These are phyloP conservation scores for Zenarchopterus dispar DNA, from an alignment of 2,797 vertebrate species.

Conservation along the genomic window DNA sequence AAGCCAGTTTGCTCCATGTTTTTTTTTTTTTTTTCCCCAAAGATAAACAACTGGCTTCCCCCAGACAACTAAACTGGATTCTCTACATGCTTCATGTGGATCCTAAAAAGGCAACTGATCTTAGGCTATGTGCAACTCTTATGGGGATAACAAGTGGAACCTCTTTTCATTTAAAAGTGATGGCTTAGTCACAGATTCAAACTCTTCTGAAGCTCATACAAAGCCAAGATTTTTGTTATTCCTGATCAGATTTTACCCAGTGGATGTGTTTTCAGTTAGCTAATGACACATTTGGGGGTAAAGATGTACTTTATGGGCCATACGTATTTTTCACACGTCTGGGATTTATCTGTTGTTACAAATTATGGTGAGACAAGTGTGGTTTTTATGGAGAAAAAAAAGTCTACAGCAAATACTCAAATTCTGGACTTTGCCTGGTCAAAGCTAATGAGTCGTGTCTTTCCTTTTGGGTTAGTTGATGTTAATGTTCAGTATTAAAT, in stretches of 20 bases:
- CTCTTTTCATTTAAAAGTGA: conserved; percentile 45
- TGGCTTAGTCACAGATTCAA: conserved; percentile 27
- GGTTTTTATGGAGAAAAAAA: no score
- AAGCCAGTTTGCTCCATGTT: conserved; percentile 34
- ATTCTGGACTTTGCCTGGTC: no score
- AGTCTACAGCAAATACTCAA: no score
- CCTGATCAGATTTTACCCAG: conserved; percentile 25
- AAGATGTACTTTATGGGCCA: no score
- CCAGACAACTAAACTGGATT: conserved; percentile 46
- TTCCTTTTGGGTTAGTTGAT: no score
- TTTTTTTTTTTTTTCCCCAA: conserved; percentile 17
- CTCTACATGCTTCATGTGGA: conserved; percentile 32
- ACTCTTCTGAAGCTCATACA: conserved; percentile 42
- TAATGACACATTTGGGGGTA: no score
- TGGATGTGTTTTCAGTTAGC: no score
- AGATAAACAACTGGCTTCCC: conserved; percentile 55
- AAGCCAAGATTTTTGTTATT: conserved; percentile 29
- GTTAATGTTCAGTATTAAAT: no score
- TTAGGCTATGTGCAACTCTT: conserved; percentile 44
- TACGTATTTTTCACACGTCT: no score
- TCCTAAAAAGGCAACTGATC: conserved; percentile 55
- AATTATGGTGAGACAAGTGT: no score
- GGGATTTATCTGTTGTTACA: no score
- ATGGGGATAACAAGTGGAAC: conserved; percentile 45
- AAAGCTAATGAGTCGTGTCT: no score